Base-by-base conservation (phyloP, 2,113 vertebrate species). In the Pyrgilauda ruficollis region DNA sequence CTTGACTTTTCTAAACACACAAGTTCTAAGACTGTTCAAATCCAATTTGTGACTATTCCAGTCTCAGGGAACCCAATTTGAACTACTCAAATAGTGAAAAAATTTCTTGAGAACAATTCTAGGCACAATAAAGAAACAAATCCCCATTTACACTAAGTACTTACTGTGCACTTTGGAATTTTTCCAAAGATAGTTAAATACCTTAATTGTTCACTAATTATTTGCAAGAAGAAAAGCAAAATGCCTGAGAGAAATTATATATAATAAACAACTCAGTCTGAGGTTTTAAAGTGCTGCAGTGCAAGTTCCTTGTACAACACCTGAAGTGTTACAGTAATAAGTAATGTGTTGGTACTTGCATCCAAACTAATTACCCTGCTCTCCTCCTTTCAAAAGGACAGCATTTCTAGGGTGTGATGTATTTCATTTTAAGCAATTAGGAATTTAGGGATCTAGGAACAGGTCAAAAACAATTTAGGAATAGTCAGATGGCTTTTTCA, bases 341-440 rank as follows among this genome's bases (percentile, higher is more conserved):
- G 5, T 21, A 50, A 44, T 13, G 1, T 47, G 16, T 24, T 56
- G 27, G 18, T 44, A 58, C 7, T 70, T 70, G n/a, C 11, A 50
- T 9, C 23, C 68, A 44, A 73, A 37, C 1, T 37, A 87, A 81
- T 58, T 46, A 84, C 6, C 13, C 31, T 44, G 5, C 35, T 44
- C 17, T 56, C n/a, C 49, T 15, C 6, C 26, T 18, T n/a, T 76
- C 11, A 35, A 13, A 52, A 49, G 10, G 14, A 63, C 73, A 87
- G 4, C 1, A 4, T 47, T 90, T 76, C 21, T 44, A 56, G 37
- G 1, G 1, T 5, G 18, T 1, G 2, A 41, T 41, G 11, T 5
- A 43, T 77, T 72, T 88, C 5, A 33, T 55, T 84, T 66, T 15
- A 55, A 41, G 31, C 27, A 33, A 55, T 33, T 21, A 33, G 53